Conservation (phyloP, 2,113 vertebrate genomes). For the Mirza zaza region DNA sequence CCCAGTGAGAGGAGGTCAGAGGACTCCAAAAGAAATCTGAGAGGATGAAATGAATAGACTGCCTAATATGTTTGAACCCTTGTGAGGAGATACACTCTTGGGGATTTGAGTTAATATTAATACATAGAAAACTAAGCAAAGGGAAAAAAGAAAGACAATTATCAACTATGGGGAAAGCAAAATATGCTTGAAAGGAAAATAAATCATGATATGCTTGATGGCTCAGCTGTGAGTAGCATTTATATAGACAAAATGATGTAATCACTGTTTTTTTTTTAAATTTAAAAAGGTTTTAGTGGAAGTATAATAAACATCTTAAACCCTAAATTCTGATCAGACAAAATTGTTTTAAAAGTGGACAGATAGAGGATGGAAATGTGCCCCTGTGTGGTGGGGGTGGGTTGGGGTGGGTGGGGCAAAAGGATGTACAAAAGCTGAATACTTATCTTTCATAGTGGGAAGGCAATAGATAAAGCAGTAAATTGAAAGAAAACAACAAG, state of each 20-base stretch:
- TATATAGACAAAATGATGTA: not conserved
- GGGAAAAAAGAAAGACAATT: not conserved
- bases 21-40: not conserved
- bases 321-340: not conserved
- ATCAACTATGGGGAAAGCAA: not conserved
- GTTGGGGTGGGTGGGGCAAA: not conserved
- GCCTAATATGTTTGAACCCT: not conserved
- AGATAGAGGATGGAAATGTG: not conserved
- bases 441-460: too few relatives aligned
- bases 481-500: not conserved
- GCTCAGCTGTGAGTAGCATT: not conserved
- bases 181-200: not conserved
- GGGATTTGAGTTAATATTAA: not conserved
- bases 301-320: not conserved
- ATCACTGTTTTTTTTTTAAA: not conserved
- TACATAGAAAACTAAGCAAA: not conserved
- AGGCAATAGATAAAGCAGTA: fast-evolving
- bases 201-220: not conserved
- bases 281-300: not conserved
- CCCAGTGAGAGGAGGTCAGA: not conserved
- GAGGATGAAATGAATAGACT: not conserved
- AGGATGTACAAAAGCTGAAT: not conserved
- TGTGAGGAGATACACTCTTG: not conserved
- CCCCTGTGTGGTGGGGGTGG: not conserved
- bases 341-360: not conserved